These are phyloP conservation scores for Polypedilum pembai DNA, from an alignment of 1,140 invertebrate genomes.

Conservation along the genomic window DNA sequence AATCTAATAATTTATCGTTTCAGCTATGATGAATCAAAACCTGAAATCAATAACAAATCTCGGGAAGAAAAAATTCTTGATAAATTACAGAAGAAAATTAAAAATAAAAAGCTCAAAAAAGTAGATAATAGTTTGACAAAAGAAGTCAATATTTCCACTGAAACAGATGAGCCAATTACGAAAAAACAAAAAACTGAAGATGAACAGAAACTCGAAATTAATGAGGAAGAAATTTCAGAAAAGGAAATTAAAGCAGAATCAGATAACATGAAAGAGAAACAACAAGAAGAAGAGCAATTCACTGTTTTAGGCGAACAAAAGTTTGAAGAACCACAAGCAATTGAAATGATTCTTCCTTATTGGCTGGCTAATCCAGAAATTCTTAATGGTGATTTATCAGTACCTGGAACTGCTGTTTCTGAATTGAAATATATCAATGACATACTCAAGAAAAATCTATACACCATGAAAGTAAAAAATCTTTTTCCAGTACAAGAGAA, in stretches of 20 bases:
- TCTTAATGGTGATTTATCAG: constrained; percentile 62
- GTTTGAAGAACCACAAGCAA: constrained; percentile 42
- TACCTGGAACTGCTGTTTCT: constrained; percentile 51
- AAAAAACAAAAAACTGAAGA: neutral
- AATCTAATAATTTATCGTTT: constrained; percentile 28
- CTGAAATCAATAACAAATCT: constrained; percentile 37
- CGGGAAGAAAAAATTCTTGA: constrained; percentile 50
- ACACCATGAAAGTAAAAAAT: constrained; percentile 62
- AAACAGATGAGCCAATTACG: neutral
- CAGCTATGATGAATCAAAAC: constrained; percentile 46
- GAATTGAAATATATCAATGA: constrained; percentile 53
- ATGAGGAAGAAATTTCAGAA: constrained; percentile 30
- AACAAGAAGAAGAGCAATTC: constrained; percentile 32
- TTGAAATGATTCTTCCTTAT: constrained; percentile 68
- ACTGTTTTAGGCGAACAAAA: constrained; percentile 28
- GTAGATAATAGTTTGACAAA: constrained; percentile 36
- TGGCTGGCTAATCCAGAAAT: constrained; percentile 78
- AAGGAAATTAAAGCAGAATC: constrained; percentile 29
- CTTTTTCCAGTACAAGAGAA: constrained; percentile 83
- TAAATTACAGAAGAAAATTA: constrained; percentile 51
- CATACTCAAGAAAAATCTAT: constrained; percentile 56
- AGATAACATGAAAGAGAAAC: neutral
- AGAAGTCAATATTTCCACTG: neutral
- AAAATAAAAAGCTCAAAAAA: constrained; percentile 46
- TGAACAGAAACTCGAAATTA: constrained; percentile 34